Evolutionary conservation across 2,888 invertebrate species (phyloP).

Genomic region (Eutolmus rufibarbis): DNA sequence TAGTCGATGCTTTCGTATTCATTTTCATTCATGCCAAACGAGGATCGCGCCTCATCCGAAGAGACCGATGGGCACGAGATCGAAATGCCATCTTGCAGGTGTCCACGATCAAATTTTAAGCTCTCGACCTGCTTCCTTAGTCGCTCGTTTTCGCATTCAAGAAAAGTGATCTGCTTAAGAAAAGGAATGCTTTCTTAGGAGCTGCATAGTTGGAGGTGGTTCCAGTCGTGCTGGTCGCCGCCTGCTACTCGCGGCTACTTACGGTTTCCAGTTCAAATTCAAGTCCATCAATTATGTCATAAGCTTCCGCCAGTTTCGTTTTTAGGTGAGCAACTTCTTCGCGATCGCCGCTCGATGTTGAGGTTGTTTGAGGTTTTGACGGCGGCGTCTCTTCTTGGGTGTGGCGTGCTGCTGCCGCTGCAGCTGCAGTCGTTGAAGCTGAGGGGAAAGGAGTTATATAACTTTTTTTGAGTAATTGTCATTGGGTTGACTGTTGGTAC

Average conservation of each 20-base stretch:
- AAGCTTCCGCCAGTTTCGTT: slow-evolving; percentile 54
- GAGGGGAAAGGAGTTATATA: neutral
- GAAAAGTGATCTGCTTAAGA: slow-evolving; percentile 53
- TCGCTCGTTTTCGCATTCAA: slow-evolving; percentile 58
- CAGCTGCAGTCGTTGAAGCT: neutral
- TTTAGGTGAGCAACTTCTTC: slow-evolving; percentile 46
- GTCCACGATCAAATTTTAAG: slow-evolving; percentile 49
- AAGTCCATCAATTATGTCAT: slow-evolving; percentile 60
- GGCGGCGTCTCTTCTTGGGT: neutral
- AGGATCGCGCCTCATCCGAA: slow-evolving; percentile 48
- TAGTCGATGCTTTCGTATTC: neutral
- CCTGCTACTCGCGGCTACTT: slow-evolving; percentile 43
- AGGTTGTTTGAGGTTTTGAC: neutral
- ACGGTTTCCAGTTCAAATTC: slow-evolving; percentile 60
- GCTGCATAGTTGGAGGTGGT: neutral
- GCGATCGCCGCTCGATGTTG: slow-evolving; percentile 44
- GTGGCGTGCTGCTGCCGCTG: neutral
- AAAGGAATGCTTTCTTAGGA: neutral
- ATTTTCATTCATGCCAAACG: slow-evolving; percentile 38
- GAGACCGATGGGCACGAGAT: slow-evolving; percentile 47
- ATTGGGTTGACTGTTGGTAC: neutral
- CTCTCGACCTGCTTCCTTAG: slow-evolving; percentile 54
- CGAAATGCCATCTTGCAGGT: neutral
- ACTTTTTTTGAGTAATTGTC: neutral
- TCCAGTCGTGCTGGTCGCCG: neutral